Evolutionary conservation across 2,113 vertebrate genomes (phyloP).

Genomic region (Pipra filicauda): DNA sequence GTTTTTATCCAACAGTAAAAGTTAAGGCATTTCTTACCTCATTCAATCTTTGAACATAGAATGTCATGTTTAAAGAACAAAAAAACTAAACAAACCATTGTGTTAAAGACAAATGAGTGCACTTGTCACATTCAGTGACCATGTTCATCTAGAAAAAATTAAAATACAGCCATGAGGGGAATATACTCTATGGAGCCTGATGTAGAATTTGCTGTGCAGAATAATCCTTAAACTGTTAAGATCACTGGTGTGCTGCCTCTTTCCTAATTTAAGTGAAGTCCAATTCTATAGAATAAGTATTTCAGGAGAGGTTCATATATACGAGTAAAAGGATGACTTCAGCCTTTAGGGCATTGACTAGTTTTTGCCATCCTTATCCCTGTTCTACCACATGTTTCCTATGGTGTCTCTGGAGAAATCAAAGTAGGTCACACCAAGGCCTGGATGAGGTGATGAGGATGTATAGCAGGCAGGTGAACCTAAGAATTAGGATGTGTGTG

Average conservation of each 20-base stretch:
- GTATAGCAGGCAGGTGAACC: background rate
- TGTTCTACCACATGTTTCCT: background rate
- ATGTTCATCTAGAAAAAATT: background rate
- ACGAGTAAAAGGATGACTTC: background rate
- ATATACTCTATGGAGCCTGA: background rate
- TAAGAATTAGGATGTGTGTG: background rate
- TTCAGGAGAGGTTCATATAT: background rate
- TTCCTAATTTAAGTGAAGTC: background rate
- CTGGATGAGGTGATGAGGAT: background rate
- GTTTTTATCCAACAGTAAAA: background rate
- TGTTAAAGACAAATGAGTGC: background rate
- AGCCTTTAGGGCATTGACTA: background rate
- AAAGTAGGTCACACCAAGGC: background rate
- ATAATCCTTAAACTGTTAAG: background rate
- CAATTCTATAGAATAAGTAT: background rate
- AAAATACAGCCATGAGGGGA: background rate
- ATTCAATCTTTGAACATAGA: background rate
- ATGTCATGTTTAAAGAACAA: background rate
- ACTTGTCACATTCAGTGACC: background rate
- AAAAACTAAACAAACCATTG: background rate
- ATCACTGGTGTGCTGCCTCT: background rate
- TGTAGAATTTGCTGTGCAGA: background rate
- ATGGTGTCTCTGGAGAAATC: background rate
- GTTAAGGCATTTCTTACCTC: background rate
- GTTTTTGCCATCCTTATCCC: background rate